Evolutionary conservation across 2,888 invertebrate species (phyloP), one percentile per base, ranked within the genome.

Genomic region (Elegia similella): DNA sequence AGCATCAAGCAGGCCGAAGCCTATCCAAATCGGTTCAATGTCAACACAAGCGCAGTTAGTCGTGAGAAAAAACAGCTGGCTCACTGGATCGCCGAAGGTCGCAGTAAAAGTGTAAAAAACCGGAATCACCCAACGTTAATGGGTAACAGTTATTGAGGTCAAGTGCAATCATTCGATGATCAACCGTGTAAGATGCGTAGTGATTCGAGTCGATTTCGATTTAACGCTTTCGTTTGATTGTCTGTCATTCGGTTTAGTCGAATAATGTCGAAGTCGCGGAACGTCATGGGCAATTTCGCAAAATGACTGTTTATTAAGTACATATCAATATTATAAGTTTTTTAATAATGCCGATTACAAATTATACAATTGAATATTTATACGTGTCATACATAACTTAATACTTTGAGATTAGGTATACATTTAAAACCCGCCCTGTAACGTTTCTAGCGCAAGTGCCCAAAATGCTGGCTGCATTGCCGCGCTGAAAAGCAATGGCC

Each of bases 91-190:
- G 38, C 64, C 58, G 70, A 79, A 82, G 82, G 84, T 80, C 80
- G 73, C 65, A 69, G 82, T 81, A 83, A 83, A 83, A 84, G 84
- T 82, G 76, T 78, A n/a, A 76, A 77, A 83, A 79, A 69, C 59
- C 53, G 59, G 58, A 70, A 62, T 69, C 72, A 76, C 70, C 72
- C 68, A 73, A 63, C 54, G 55, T 55, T 48, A 48, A 56, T 48
- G 15, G 48, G 56, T 56, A 42, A 56, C 54, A 44, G 16, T 17
- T 44, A 55, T 17, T 48, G 56, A 42, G 56, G 56, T 48, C 56
- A 56, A 55, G 55, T 55, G 55, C 55, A 47, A 42, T 42, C 16
- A 16, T 15, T 42, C 34, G 50, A 50, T 50, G 50, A 50, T 50
- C 17, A 23, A 16, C 5, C 32, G 32, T 6, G n/a, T 10, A 48